These are phyloP conservation scores for Pogonocherus hispidulus DNA, from an alignment of 2,888 invertebrate species.

Conservation along the genomic window DNA sequence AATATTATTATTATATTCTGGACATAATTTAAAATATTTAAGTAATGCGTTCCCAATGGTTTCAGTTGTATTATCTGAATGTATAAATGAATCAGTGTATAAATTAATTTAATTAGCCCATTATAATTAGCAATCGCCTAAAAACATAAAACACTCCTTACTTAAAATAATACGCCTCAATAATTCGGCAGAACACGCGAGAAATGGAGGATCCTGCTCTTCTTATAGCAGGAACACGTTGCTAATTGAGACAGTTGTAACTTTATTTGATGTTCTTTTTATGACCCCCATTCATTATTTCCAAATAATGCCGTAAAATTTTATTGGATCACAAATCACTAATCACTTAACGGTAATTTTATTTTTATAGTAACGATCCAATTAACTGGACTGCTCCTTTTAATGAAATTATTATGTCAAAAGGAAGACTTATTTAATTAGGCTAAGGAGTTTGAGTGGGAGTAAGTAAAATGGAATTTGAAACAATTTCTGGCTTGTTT, in stretches of 20 bases:
- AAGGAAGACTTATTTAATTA: conserved; percentile 5
- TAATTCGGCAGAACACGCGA: too few relatives aligned
- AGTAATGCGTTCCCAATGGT: too few relatives aligned
- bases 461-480: not conserved
- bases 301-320: conserved; percentile 17
- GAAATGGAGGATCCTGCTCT: not conserved
- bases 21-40: too few relatives aligned
- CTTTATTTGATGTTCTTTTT: conserved; percentile 16
- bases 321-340: conserved; percentile 27
- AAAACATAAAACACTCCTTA: too few relatives aligned
- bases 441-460: not conserved
- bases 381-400: conserved; percentile 1
- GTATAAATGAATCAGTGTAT: too few relatives aligned
- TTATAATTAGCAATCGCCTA: not conserved
- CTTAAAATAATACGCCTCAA: too few relatives aligned
- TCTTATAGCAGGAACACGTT: not conserved
- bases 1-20: too few relatives aligned
- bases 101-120: too few relatives aligned
- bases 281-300: conserved; percentile 9
- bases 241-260: conserved; percentile 10
- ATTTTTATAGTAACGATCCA: conserved; percentile 24
- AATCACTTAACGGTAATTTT: conserved; percentile 22
- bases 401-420: conserved; percentile 9
- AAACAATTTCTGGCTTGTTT: not conserved
- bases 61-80: too few relatives aligned